These are phyloP conservation scores for Pituophis catenifer DNA, from an alignment of 2,113 vertebrate genomes.

Conservation along the genomic window DNA sequence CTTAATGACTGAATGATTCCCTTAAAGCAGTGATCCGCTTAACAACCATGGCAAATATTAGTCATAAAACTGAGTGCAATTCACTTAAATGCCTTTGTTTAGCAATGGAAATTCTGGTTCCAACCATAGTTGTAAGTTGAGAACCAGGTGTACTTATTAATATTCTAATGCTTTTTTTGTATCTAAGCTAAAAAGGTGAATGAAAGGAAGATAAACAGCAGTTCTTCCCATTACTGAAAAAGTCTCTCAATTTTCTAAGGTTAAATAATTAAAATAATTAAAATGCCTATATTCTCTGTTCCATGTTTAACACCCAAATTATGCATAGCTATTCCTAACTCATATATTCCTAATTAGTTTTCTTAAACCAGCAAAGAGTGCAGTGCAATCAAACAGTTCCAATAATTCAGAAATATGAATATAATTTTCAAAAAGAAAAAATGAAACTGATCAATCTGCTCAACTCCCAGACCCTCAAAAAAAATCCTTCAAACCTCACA, in stretches of 20 bases:
- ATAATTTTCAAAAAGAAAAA: neutral
- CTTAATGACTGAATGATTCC: neutral
- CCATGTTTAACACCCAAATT: neutral
- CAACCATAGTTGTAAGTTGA: neutral
- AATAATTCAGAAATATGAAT: constrained; percentile 32
- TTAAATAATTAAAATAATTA: constrained; percentile 26
- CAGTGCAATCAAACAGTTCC: constrained; percentile 26
- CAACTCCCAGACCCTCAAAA: constrained; percentile 22
- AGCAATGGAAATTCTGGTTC: neutral
- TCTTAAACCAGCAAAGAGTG: constrained; percentile 6
- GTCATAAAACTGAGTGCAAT: neutral
- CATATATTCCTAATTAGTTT: constrained; percentile 20
- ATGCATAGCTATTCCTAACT: constrained; percentile 1
- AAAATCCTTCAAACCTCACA: neutral
- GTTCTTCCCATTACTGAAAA: constrained; percentile 6
- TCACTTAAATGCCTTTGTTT: neutral
- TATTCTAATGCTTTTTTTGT: constrained; percentile 12
- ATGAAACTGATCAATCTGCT: neutral
- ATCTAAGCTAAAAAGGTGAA: neutral
- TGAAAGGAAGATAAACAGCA: neutral
- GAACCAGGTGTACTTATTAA: fast-evolving
- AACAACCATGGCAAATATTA: neutral
- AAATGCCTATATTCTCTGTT: neutral
- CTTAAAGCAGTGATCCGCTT: neutral
- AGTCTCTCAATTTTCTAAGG: neutral